Percentiles rank a stretch among this genome's conserved stretches.
These are phyloP conservation scores for Drosophila simulans DNA, from an alignment of 1,140 invertebrate species.

Conservation along the genomic window DNA sequence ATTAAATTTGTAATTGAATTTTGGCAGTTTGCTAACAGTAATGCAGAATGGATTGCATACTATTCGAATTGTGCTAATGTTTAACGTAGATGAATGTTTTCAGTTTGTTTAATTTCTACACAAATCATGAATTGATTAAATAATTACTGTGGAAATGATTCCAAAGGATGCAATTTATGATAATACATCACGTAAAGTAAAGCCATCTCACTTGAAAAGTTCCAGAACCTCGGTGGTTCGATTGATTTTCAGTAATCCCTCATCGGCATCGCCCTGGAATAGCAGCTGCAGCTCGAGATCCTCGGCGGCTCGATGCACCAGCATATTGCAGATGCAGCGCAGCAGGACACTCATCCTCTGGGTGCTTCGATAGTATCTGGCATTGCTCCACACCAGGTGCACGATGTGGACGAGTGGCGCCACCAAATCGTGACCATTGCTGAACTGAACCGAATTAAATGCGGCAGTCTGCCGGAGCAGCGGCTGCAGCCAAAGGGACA, in stretches of 20 bases:
- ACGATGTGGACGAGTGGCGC: conserved; percentile 90
- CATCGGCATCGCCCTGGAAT: conserved; percentile 88
- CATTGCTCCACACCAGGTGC: conserved; percentile 94
- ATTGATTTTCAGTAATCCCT: conserved; percentile 74
- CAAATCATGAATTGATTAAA: too few relatives aligned
- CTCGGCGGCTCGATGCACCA: conserved; percentile 87
- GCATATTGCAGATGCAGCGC: conserved; percentile 89
- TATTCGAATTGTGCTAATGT: background rate
- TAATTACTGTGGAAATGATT: too few relatives aligned
- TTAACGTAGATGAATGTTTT: background rate
- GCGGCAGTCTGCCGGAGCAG: conserved; percentile 86
- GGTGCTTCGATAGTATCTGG: conserved; percentile 92
- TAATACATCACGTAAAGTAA: too few relatives aligned
- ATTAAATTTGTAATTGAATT: background rate
- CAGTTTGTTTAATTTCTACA: background rate
- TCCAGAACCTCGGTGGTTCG: conserved; percentile 71
- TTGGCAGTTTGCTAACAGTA: background rate
- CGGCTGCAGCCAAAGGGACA: conserved; percentile 89
- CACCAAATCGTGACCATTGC: conserved; percentile 87
- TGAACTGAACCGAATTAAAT: conserved; percentile 90
- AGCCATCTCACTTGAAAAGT: conserved; percentile 61
- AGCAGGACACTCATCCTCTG: conserved; percentile 90
- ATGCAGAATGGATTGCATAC: background rate
- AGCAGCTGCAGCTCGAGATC: conserved; percentile 86
- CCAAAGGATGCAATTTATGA: too few relatives aligned